Percentiles rank a stretch among this genome's conserved stretches.
phyloP scores from a whole-genome alignment of 2,113 vertebrate species.

The Pavo muticus region DNA sequence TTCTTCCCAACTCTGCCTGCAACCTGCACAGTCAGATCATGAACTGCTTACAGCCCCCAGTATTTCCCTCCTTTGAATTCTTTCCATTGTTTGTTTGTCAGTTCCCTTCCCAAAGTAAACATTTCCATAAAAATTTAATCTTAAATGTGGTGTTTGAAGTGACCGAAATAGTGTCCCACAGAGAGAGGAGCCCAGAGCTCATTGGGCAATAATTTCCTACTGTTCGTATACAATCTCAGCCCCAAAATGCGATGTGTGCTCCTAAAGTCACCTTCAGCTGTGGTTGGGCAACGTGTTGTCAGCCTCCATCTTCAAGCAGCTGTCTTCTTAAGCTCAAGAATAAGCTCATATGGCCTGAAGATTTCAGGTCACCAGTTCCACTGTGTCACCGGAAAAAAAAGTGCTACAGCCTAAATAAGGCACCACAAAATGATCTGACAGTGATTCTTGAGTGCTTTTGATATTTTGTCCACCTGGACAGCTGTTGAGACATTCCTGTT shows the following conservation, averaged over 20 bases:
- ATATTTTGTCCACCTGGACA: neutral
- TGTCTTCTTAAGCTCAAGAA: neutral
- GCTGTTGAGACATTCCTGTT: neutral
- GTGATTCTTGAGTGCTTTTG: neutral
- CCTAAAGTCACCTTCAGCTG: neutral
- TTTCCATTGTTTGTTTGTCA: neutral
- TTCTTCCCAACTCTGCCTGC: neutral
- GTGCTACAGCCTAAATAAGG: neutral
- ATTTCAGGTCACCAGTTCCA: neutral
- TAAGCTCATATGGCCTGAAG: neutral
- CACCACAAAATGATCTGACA: neutral
- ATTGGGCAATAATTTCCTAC: conserved; percentile 9
- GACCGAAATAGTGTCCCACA: neutral
- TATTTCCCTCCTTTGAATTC: neutral
- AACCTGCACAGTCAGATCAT: neutral
- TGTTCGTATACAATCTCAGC: conserved; percentile 4
- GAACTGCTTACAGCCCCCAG: neutral
- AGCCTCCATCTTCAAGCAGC: neutral
- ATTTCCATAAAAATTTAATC: conserved; percentile 26
- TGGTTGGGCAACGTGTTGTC: neutral
- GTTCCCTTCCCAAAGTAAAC: conserved; percentile 37
- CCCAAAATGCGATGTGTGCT: neutral
- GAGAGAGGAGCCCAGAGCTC: neutral
- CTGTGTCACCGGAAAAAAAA: neutral
- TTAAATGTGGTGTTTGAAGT: neutral